Base-by-base conservation (phyloP, 2,113 vertebrate species). In the Alectura lathami region DNA sequence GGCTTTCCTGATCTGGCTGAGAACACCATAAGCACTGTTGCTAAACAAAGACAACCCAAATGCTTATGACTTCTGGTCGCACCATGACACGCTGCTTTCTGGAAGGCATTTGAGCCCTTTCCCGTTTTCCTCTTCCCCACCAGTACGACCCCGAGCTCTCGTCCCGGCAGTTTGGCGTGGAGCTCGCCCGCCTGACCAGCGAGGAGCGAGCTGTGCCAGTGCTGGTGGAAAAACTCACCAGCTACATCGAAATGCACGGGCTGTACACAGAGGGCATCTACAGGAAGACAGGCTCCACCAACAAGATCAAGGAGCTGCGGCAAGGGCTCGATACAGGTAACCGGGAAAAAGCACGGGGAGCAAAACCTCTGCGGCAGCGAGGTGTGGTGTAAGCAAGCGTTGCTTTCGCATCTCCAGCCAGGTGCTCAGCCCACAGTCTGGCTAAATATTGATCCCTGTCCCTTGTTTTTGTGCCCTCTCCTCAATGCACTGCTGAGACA, bases 211-310 rank as follows among this genome's bases (percentile, higher is more conserved):
- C 99, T 0, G 99, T 99, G 96, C 99, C 99, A 0, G 95, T 99
- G 89, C 98, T 99, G 51, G 99, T 99, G 77, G 99, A 99, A 97
- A 99, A 99, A 89, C 99, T 99, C 32, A 99, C 99, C 95, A 99
- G 99, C 97, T 99, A 99, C 96, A 99, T 99, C 2, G 99, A 99
- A 96, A 99, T 99, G 99, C 99, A 99, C 0, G 99, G 99, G 83
- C 98, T 99, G 18, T 99, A 99, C 97, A 99, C 99, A 0, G 99
- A 99, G 86, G 99, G 99, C 75, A 99, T 99, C 96, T 99, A 99
- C 96, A 98, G 99, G 48, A 99, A 99, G 79, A 99, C 99, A 3
- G 99, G 99, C 3, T 99, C 99, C 83, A 98, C 98, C 94, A 99
- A 99, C 97, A 99, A 99, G 97, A 99, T 99, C 68, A 99, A 98